Conservation (phyloP, 2,113 vertebrate species). For the Andinoacara biseriatus region DNA sequence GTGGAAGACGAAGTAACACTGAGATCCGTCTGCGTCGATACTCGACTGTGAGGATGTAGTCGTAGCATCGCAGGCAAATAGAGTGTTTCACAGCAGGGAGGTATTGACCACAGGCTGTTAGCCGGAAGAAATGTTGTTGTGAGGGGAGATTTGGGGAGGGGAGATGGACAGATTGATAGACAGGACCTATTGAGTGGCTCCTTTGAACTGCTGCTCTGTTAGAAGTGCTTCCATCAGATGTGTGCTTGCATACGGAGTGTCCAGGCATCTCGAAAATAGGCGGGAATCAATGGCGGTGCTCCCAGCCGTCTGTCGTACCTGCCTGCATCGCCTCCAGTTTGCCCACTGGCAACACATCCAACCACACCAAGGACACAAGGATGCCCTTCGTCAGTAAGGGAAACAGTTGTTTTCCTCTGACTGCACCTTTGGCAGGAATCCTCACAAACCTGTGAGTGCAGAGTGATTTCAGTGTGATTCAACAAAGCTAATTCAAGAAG, state of each 20-base stretch:
- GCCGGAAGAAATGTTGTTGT: constrained; percentile 24
- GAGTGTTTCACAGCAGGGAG: constrained; percentile 36
- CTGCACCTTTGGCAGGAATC: background rate
- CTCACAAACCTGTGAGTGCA: background rate
- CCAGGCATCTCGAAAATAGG: background rate
- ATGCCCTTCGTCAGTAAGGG: background rate
- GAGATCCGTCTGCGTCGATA: constrained; percentile 46
- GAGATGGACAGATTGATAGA: constrained; percentile 31
- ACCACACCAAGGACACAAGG: background rate
- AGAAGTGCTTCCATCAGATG: constrained; percentile 10
- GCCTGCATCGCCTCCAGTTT: background rate
- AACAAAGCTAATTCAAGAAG: constrained; percentile 3
- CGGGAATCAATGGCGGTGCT: background rate
- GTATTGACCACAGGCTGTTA: constrained; percentile 44
- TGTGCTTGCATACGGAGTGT: background rate
- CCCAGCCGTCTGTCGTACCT: constrained; percentile 19
- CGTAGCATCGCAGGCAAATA: constrained; percentile 40
- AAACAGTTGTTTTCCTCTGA: background rate
- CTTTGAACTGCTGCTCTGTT: constrained; percentile 25
- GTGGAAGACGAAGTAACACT: constrained; percentile 17
- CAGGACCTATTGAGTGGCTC: background rate
- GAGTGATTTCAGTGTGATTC: constrained; percentile 7
- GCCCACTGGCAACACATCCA: background rate
- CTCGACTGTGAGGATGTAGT: constrained; percentile 16
- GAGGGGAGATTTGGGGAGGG: constrained; percentile 8